Evolutionary conservation across 2,113 vertebrate genomes (phyloP).

Genomic region (Erpornis zantholeuca): DNA sequence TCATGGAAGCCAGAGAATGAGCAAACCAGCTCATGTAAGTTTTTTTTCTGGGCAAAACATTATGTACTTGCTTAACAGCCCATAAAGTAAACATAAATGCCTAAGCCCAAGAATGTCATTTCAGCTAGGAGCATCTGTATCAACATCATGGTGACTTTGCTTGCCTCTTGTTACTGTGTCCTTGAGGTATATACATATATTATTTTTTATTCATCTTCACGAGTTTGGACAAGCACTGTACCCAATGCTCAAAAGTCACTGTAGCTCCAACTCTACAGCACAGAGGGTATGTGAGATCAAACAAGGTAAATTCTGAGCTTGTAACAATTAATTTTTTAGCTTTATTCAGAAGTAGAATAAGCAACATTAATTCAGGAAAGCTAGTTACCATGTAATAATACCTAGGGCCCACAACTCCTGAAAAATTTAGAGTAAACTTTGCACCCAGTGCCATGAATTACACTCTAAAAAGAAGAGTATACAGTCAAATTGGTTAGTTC

Average conservation of each 20-base stretch:
- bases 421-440: slow-evolving; percentile 47
- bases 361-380: slow-evolving; percentile 21
- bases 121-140: background rate
- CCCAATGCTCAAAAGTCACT: background rate
- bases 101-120: background rate
- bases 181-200: slow-evolving; percentile 5
- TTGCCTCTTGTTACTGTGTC: background rate
- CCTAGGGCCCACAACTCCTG: background rate
- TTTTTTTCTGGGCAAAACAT: background rate
- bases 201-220: slow-evolving; percentile 34
- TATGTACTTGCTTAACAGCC: background rate
- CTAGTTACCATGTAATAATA: slow-evolving; percentile 6
- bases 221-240: background rate
- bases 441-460: background rate
- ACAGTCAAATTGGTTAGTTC: background rate
- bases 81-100: slow-evolving; percentile 31
- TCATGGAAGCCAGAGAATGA: background rate
- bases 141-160: slow-evolving; percentile 16
- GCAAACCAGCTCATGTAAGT: background rate
- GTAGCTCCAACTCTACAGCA: background rate
- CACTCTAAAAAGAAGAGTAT: background rate
- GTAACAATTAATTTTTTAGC: slow-evolving; percentile 53
- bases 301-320: slow-evolving; percentile 23
- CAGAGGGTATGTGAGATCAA: background rate
- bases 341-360: slow-evolving; percentile 28